Evolutionary conservation across 2,888 invertebrate genomes (phyloP).

Genomic region (Serrognathus titanus): DNA sequence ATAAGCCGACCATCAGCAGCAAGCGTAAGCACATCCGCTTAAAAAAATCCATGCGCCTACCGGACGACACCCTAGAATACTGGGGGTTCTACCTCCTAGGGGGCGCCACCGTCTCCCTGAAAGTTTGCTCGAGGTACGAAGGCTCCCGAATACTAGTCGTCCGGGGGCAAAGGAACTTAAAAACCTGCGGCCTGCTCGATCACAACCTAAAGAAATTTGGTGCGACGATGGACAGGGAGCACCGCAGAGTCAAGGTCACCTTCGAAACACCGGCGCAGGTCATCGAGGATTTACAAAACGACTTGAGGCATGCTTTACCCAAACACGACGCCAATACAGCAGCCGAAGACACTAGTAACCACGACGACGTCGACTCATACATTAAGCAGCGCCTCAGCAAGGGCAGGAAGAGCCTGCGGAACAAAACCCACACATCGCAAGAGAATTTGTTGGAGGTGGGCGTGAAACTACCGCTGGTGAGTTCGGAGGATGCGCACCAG

Average conservation of each 20-base stretch:
- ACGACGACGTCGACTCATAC: conserved; percentile 32
- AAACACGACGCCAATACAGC: conserved; percentile 19
- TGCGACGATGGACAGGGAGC: conserved; percentile 58
- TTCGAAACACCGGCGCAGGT: conserved; percentile 58
- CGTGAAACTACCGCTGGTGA: neutral
- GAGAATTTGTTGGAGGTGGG: neutral
- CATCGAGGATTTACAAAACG: conserved; percentile 32
- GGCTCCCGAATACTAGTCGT: conserved; percentile 80
- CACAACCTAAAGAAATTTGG: conserved; percentile 61
- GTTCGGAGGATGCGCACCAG: neutral
- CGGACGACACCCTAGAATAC: conserved; percentile 82
- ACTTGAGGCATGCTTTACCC: neutral
- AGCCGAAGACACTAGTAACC: conserved; percentile 22
- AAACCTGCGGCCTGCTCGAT: conserved; percentile 75
- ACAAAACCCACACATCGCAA: neutral
- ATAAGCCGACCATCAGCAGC: conserved; percentile 63
- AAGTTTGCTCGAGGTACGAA: conserved; percentile 75
- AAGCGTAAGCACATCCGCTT: conserved; percentile 71
- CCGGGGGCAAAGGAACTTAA: conserved; percentile 71
- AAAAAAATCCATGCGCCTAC: conserved; percentile 77
- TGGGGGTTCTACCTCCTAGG: conserved; percentile 83
- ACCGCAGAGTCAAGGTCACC: conserved; percentile 53
- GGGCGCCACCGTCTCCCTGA: conserved; percentile 73
- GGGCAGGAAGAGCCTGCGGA: neutral
- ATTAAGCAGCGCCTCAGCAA: neutral